These are phyloP conservation scores for Chrysaora quinquecirrha DNA, from an alignment of 30 jellyfish, hydroid and myxozoan species.

Conservation along the genomic window DNA sequence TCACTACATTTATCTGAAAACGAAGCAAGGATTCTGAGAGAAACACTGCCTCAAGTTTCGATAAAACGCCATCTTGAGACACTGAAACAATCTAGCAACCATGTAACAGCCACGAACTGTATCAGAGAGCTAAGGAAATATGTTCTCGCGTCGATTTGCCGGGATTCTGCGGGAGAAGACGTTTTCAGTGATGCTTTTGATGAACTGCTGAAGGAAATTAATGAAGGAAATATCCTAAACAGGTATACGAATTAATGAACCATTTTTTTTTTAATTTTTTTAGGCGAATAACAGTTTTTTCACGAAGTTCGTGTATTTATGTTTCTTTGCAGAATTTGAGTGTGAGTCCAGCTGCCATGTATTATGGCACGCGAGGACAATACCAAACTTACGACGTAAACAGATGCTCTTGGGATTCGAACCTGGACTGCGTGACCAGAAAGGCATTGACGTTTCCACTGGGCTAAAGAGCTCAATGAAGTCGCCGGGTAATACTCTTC, in stretches of 20 bases:
- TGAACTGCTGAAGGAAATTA: neutral
- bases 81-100: conserved; percentile 22
- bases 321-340: no score
- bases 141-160: conserved; percentile 32
- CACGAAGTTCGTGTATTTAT: no score
- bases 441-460: no score
- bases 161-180: neutral
- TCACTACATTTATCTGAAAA: conserved; percentile 16
- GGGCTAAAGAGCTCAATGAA: no score
- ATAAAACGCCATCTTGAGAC: conserved; percentile 8
- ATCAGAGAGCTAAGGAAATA: conserved; percentile 35
- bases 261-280: no score
- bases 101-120: conserved; percentile 7
- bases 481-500: no score
- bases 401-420: no score
- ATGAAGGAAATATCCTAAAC: neutral
- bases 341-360: no score
- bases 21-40: conserved; percentile 39
- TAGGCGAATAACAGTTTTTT: no score
- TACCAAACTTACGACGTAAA: no score
- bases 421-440: no score
- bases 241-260: conserved; percentile 4
- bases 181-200: conserved; percentile 6
- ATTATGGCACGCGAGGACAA: no score
- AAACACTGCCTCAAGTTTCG: neutral